These are phyloP conservation scores for Caerostris darwini DNA, from an alignment of 1,140 invertebrate genomes.

Conservation along the genomic window DNA sequence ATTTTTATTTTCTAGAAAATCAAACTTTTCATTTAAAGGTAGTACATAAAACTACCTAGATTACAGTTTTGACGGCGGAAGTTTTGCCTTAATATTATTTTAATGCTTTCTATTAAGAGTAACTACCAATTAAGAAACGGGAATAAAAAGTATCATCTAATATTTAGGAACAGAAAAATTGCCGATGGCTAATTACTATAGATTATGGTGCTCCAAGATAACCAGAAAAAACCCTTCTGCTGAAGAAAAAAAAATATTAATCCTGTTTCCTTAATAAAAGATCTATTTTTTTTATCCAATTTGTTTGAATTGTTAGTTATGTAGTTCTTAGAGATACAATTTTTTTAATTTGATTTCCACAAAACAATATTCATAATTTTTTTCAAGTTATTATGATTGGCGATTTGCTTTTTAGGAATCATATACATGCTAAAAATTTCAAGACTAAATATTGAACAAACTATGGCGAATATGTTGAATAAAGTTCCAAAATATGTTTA, in stretches of 20 bases:
- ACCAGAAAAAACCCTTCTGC: background rate
- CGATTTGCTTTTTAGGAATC: too few relatives aligned
- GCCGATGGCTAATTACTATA: background rate
- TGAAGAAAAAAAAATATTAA: background rate
- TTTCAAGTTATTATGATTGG: too few relatives aligned
- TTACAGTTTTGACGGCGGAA: background rate
- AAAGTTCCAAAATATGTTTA: too few relatives aligned
- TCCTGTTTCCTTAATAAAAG: slow-evolving; percentile 14
- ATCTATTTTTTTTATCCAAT: background rate
- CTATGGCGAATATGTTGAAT: too few relatives aligned
- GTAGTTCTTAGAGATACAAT: too few relatives aligned
- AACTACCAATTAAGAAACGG: background rate
- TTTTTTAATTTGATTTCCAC: too few relatives aligned
- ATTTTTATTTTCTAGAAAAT: background rate
- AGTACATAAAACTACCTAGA: background rate
- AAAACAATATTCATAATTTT: too few relatives aligned
- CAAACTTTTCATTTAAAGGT: background rate
- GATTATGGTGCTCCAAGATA: background rate
- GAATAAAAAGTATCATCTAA: background rate
- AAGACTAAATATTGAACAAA: too few relatives aligned
- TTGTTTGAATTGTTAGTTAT: background rate
- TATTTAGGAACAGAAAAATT: background rate
- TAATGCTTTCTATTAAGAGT: slow-evolving; percentile 12
- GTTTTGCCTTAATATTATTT: slow-evolving; percentile 12
- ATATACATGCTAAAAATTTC: too few relatives aligned